Evolutionary conservation across 1,140 invertebrate species (phyloP).

Genomic region (Hypothenemus hampei): DNA sequence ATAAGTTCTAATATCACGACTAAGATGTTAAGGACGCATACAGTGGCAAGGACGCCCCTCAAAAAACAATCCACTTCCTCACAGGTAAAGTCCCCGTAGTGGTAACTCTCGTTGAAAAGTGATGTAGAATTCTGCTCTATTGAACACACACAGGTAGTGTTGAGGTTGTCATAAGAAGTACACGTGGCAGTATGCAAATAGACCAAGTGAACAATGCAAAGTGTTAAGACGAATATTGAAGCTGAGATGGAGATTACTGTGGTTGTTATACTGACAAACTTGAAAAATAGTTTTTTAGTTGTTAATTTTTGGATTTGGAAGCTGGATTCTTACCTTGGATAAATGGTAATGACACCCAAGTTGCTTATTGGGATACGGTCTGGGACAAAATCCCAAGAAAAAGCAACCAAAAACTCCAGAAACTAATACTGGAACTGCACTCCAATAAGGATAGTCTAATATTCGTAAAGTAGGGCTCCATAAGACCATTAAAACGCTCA

Average conservation of each 20-base stretch:
- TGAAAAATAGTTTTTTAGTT: slow-evolving; percentile 28
- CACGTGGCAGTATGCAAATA: slow-evolving; percentile 45
- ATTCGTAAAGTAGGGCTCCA: slow-evolving; percentile 55
- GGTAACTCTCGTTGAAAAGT: slow-evolving; percentile 34
- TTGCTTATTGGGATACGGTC: slow-evolving; percentile 46
- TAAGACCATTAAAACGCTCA: slow-evolving; percentile 56
- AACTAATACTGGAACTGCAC: slow-evolving; percentile 54
- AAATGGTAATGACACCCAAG: slow-evolving; percentile 41
- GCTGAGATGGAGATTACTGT: slow-evolving; percentile 42
- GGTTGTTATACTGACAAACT: slow-evolving; percentile 45
- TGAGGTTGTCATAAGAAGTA: slow-evolving; percentile 38
- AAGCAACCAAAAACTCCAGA: slow-evolving; percentile 47
- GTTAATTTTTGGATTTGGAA: neutral
- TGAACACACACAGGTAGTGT: slow-evolving; percentile 41
- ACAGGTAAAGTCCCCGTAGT: slow-evolving; percentile 48
- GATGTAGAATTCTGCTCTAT: slow-evolving; percentile 14
- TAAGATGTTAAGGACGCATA: slow-evolving; percentile 42
- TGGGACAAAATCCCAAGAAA: slow-evolving; percentile 46
- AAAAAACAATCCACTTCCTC: slow-evolving; percentile 46
- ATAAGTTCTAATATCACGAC: slow-evolving; percentile 44
- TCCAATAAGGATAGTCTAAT: slow-evolving; percentile 60
- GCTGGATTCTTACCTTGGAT: slow-evolving; percentile 41
- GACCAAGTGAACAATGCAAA: slow-evolving; percentile 46
- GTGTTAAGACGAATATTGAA: slow-evolving; percentile 44
- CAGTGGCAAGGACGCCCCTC: slow-evolving; percentile 44